These are phyloP conservation scores for Ptychochromis oligacanthus DNA, from an alignment of 2,113 vertebrate species.

Conservation along the genomic window DNA sequence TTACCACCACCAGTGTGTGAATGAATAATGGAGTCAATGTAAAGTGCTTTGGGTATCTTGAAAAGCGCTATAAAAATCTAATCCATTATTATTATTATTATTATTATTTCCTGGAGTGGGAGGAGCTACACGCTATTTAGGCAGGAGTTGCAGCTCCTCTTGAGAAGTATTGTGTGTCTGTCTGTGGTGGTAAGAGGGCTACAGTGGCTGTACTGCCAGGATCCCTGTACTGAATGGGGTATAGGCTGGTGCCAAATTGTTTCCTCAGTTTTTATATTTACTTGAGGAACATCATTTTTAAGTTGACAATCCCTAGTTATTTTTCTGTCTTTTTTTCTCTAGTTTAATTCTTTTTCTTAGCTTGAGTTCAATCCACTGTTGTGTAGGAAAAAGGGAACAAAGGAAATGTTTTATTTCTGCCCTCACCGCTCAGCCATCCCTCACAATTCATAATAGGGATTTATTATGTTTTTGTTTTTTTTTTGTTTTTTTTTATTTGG, in stretches of 20 bases:
- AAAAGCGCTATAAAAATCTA: no score
- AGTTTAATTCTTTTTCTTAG: not conserved
- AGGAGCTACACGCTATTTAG: not conserved
- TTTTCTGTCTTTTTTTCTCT: not conserved
- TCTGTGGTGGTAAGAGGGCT: not conserved
- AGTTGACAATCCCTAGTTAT: no score
- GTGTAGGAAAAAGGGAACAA: not conserved
- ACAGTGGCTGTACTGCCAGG: not conserved
- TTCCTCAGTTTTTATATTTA: constrained; percentile 1
- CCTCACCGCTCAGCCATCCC: not conserved
- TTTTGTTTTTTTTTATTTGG: not conserved
- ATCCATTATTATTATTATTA: no score
- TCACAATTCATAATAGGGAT: not conserved
- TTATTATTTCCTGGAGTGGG: not conserved
- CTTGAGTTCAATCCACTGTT: not conserved
- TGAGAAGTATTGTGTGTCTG: not conserved
- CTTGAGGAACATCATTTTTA: not conserved
- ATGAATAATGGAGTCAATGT: no score
- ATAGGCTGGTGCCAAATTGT: not conserved
- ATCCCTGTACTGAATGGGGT: not conserved
- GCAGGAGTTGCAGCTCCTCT: no score
- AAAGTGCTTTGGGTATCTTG: no score
- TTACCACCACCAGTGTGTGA: no score
- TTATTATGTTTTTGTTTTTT: not conserved
- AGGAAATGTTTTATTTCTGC: not conserved